Evolutionary conservation across 2,113 vertebrate species (phyloP).

Genomic region (Brienomyrus brachyistius): DNA sequence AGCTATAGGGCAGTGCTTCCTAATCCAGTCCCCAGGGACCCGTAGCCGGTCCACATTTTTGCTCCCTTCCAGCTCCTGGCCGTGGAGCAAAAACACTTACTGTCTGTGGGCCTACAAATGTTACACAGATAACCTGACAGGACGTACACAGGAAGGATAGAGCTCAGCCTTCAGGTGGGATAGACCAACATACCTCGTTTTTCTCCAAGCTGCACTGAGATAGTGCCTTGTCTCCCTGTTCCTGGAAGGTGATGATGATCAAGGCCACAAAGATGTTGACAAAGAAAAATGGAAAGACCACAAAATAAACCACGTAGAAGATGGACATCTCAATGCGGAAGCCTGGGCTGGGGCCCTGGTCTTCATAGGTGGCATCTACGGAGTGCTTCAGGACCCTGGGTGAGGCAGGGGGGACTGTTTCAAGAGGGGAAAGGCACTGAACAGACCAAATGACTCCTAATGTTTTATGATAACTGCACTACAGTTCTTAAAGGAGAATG

Average conservation of each 20-base stretch:
- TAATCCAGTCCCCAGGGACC: background rate
- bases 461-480: background rate
- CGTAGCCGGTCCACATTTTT: background rate
- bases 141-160: background rate
- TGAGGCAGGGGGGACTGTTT: background rate
- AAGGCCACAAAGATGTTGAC: slow-evolving; percentile 97
- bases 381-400: slow-evolving; percentile 91
- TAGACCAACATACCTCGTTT: slow-evolving; percentile 71
- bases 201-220: slow-evolving; percentile 96
- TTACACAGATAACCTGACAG: background rate
- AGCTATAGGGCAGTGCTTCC: background rate
- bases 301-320: slow-evolving; percentile 97
- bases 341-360: slow-evolving; percentile 86
- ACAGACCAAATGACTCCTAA: background rate
- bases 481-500: background rate
- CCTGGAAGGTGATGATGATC: slow-evolving; percentile 98
- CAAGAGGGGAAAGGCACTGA: background rate
- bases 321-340: slow-evolving; percentile 95
- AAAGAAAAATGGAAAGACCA: slow-evolving; percentile 98
- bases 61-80: background rate
- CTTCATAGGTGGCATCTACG: slow-evolving; percentile 90
- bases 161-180: background rate
- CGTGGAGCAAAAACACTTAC: no score
- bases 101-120: background rate
- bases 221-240: slow-evolving; percentile 94